A percentile compares a stretch with the other conserved stretches of the same genome.
Evolutionary conservation across 1,140 invertebrate species (phyloP).

Genomic region (Ceratina japonica): DNA sequence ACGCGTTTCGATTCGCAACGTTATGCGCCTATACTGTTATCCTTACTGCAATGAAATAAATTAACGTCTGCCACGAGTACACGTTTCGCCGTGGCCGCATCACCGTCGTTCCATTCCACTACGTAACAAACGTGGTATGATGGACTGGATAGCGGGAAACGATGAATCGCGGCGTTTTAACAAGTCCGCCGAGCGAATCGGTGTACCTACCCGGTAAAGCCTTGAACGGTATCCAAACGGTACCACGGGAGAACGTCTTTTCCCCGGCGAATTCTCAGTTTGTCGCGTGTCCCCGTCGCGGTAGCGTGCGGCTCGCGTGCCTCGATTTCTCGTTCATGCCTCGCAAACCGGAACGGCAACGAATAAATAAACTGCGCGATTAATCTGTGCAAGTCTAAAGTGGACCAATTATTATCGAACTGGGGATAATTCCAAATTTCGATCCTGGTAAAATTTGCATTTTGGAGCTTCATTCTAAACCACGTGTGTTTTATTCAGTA

Average conservation of each 20-base stretch:
- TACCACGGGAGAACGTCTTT: slow-evolving; percentile 39
- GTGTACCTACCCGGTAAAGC: background rate
- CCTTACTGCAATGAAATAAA: background rate
- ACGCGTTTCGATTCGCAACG: background rate
- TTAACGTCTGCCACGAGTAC: no score
- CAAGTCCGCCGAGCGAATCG: slow-evolving; percentile 58
- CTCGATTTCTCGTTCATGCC: slow-evolving; percentile 15
- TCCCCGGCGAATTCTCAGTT: slow-evolving; percentile 62
- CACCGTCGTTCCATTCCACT: slow-evolving; percentile 22
- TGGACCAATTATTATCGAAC: no score
- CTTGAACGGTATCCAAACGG: slow-evolving; percentile 55
- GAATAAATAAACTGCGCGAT: background rate
- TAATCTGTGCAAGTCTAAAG: no score
- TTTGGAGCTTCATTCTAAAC: background rate
- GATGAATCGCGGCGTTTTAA: slow-evolving; percentile 40
- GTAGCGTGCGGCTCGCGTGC: slow-evolving; percentile 28
- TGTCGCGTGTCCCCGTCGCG: slow-evolving; percentile 59
- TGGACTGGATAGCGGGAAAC: slow-evolving; percentile 20
- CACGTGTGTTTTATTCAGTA: background rate
- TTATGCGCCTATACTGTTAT: background rate
- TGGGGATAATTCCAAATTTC: background rate
- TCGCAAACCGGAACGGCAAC: background rate
- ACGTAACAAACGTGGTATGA: slow-evolving; percentile 13
- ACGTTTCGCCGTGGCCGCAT: background rate
- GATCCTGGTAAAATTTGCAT: background rate